These are phyloP conservation scores for Drosophila kuntzei DNA, from an alignment of 2,888 invertebrate species.

Conservation along the genomic window DNA sequence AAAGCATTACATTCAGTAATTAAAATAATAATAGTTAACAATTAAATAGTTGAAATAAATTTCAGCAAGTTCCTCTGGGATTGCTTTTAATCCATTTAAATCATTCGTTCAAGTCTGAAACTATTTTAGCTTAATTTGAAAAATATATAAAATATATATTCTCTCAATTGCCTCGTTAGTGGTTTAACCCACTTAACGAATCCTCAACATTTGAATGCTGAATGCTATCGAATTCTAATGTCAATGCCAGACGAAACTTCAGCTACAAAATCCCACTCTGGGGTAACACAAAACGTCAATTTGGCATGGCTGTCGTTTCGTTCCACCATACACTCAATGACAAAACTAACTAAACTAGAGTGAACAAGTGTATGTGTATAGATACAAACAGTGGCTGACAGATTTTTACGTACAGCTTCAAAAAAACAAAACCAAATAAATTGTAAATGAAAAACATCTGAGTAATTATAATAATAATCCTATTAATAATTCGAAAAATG, in stretches of 20 bases:
- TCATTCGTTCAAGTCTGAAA: not conserved
- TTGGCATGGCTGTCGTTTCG: constrained; percentile 49
- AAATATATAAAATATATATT: constrained; percentile 3
- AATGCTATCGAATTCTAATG: constrained; percentile 37
- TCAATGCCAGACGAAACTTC: constrained; percentile 51
- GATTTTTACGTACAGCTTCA: not conserved
- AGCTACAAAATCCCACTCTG: constrained; percentile 23
- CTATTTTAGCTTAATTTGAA: not conserved
- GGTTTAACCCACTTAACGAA: constrained; percentile 14
- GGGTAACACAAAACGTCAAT: constrained; percentile 66
- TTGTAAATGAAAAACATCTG: not conserved
- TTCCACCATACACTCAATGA: constrained; percentile 19
- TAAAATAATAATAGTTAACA: not conserved
- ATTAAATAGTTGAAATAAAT: no score
- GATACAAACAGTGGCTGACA: constrained; percentile 3
- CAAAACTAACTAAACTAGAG: constrained; percentile 51
- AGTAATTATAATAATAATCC: not conserved
- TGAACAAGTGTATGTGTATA: constrained; percentile 11
- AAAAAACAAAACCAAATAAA: not conserved
- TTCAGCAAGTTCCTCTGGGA: not conserved
- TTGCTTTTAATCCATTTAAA: not conserved
- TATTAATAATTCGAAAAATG: not conserved
- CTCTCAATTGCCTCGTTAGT: constrained; percentile 5
- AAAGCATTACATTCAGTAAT: not conserved
- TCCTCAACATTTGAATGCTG: constrained; percentile 34